A percentile compares a stretch with the other conserved stretches of the same genome.
Evolutionary conservation across 2,888 invertebrate genomes (phyloP).

Genomic region (Thelaira solivaga): DNA sequence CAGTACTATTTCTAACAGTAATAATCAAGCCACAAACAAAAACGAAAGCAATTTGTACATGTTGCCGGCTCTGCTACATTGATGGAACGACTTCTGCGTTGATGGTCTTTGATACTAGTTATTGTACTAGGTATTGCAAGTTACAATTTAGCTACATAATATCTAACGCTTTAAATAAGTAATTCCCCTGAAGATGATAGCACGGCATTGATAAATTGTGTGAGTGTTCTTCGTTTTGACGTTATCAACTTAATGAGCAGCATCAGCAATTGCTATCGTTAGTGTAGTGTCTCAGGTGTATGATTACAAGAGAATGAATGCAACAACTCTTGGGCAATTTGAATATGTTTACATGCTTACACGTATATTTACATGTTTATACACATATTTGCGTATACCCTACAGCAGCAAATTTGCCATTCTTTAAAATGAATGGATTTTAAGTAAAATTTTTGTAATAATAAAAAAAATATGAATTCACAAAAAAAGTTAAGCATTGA

Average conservation of each 20-base stretch:
- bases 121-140: conserved; percentile 13
- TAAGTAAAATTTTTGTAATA: neutral
- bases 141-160: conserved; percentile 13
- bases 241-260: conserved; percentile 39
- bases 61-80: too few relatives aligned
- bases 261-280: conserved; percentile 40
- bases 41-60: too few relatives aligned
- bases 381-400: neutral
- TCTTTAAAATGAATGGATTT: neutral
- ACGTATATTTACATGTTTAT: neutral
- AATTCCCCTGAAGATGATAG: neutral
- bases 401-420: neutral
- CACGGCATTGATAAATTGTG: neutral
- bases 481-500: too few relatives aligned
- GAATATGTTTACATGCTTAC: neutral
- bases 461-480: neutral
- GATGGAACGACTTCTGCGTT: too few relatives aligned
- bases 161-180: conserved; percentile 16
- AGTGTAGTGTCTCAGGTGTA: conserved; percentile 42
- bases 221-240: neutral
- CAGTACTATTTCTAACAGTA: too few relatives aligned
- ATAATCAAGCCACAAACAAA: too few relatives aligned
- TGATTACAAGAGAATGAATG: neutral
- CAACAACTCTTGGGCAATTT: neutral
- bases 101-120: conserved; percentile 25